Evolutionary conservation across 1,140 invertebrate species (phyloP).

Genomic region (Planococcus citri): DNA sequence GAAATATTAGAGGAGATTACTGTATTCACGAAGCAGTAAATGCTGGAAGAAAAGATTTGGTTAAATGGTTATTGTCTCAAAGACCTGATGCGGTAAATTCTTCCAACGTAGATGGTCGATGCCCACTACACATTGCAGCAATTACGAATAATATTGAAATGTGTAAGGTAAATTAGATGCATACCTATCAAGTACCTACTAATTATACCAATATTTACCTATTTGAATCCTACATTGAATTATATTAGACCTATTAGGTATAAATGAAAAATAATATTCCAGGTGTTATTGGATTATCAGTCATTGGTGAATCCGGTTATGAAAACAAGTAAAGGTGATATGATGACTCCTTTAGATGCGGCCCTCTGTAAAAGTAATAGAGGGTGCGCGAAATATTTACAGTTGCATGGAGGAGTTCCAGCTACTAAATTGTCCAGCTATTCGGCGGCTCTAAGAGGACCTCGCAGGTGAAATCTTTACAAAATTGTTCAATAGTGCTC

Average conservation of each 20-base stretch:
- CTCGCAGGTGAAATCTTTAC: slow-evolving; percentile 24
- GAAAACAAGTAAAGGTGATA: slow-evolving; percentile 62
- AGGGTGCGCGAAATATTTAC: slow-evolving; percentile 83
- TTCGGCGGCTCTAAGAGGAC: slow-evolving; percentile 29
- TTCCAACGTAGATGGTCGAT: slow-evolving; percentile 83
- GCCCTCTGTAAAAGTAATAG: slow-evolving; percentile 71
- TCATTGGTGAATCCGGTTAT: slow-evolving; percentile 72
- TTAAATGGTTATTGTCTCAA: slow-evolving; percentile 72
- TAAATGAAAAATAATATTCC: no score
- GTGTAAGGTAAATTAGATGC: slow-evolving; percentile 49
- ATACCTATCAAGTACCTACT: not conserved
- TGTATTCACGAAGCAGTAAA: slow-evolving; percentile 90
- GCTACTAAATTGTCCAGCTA: slow-evolving; percentile 46
- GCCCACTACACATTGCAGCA: slow-evolving; percentile 85
- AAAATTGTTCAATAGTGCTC: no score
- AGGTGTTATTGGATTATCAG: slow-evolving; percentile 63
- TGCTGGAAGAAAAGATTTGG: slow-evolving; percentile 73
- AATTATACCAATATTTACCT: not conserved
- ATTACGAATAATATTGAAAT: slow-evolving; percentile 88
- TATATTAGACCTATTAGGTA: no score
- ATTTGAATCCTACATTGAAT: no score
- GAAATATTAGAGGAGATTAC: slow-evolving; percentile 79
- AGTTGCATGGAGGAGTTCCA: slow-evolving; percentile 75
- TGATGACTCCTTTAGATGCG: slow-evolving; percentile 81
- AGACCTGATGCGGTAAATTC: slow-evolving; percentile 73